phyloP scores from a whole-genome alignment of 2,797 vertebrate genomes.

The Vultur gryphus region DNA sequence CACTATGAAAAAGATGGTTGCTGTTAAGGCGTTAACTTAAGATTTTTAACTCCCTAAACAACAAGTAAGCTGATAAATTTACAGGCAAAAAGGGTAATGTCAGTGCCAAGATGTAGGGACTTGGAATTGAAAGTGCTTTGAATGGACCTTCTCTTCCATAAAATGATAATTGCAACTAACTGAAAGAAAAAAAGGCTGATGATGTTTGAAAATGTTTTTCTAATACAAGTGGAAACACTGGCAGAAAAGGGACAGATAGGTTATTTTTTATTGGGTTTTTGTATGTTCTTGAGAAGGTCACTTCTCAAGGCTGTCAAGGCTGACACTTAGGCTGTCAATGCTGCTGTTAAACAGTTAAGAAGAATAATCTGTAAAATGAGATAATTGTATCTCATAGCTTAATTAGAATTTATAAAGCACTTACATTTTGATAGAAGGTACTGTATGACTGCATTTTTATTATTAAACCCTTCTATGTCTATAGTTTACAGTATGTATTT shows the following conservation, averaged over 20 bases:
- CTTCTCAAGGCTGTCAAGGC: too few relatives aligned
- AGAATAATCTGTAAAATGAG: neutral
- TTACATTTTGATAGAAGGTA: neutral
- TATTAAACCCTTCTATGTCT: neutral
- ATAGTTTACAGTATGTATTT: neutral
- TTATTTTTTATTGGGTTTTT: neutral
- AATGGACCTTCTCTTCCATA: rapidly evolving
- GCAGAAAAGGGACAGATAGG: neutral
- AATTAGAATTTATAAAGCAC: neutral
- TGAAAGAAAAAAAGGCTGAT: neutral
- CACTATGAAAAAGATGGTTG: rapidly evolving
- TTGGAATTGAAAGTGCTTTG: neutral
- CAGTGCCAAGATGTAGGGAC: neutral
- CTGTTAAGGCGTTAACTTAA: neutral
- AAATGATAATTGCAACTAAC: neutral
- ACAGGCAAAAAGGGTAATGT: neutral
- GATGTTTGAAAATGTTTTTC: neutral
- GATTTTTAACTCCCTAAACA: neutral
- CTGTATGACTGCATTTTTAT: neutral
- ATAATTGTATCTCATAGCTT: neutral
- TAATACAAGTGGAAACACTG: neutral
- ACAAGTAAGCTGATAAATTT: neutral
- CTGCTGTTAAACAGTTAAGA: neutral
- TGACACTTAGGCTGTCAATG: neutral
- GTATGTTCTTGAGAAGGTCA: neutral